phyloP scores from a whole-genome alignment of 92 coral and sea anemone genomes.

The Porites lobata region DNA sequence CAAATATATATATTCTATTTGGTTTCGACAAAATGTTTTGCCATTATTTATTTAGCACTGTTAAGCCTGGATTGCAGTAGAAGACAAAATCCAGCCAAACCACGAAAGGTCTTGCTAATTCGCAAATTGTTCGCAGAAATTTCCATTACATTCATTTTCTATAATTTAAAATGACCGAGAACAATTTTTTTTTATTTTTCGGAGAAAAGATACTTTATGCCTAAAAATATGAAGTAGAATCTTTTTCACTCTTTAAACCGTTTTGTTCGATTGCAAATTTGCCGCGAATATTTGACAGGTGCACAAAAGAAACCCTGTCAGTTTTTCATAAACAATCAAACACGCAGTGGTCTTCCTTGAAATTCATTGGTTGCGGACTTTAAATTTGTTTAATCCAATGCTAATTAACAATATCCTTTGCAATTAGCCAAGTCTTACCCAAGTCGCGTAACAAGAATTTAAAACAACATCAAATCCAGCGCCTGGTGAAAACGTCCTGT shows the following conservation, averaged over 20 bases:
- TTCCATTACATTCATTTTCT: neutral
- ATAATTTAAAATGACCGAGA: too few species aligned
- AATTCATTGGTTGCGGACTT: slow-evolving; percentile 77
- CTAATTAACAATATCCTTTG: slow-evolving; percentile 93
- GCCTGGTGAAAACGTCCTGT: slow-evolving; percentile 1
- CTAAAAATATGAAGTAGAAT: neutral
- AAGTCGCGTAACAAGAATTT: slow-evolving; percentile 75
- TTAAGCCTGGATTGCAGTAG: slow-evolving; percentile 17
- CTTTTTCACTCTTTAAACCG: neutral
- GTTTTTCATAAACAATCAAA: slow-evolving; percentile 86
- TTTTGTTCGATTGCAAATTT: slow-evolving; percentile 80
- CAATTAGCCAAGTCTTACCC: slow-evolving; percentile 83
- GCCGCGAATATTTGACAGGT: slow-evolving; percentile 75
- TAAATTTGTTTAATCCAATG: slow-evolving; percentile 94
- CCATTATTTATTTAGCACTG: slow-evolving; percentile 81
- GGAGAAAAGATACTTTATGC: neutral
- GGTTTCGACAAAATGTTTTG: slow-evolving; percentile 55
- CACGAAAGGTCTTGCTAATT: neutral
- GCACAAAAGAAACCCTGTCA: slow-evolving; percentile 74
- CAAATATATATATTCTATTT: slow-evolving; percentile 21
- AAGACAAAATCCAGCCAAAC: slow-evolving; percentile 26
- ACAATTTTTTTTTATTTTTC: neutral
- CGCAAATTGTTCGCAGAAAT: too few species aligned
- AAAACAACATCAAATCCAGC: slow-evolving; percentile 53
- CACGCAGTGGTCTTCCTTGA: slow-evolving; percentile 73